Percentiles rank a stretch among this genome's conserved stretches.
Conservation (phyloP, 2,888 invertebrate species). For the Herminia tarsipennalis region DNA sequence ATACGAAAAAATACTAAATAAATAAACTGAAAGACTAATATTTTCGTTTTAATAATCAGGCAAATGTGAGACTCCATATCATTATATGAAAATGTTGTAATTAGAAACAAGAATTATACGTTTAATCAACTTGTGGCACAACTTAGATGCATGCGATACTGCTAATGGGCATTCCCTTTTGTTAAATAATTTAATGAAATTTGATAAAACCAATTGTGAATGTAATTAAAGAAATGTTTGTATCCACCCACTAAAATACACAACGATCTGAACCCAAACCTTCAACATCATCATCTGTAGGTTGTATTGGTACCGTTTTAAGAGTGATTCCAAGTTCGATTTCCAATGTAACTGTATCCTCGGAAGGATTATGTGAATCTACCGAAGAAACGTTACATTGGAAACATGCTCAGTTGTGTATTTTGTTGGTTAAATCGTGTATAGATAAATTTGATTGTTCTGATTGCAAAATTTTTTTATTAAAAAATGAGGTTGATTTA, state of each 20-base stretch:
- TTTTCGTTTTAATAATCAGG: too few species aligned
- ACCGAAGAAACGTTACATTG: slow-evolving; percentile 1
- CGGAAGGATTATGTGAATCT: neutral
- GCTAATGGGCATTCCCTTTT: too few species aligned
- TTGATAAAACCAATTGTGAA: slow-evolving; percentile 19
- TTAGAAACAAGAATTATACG: too few species aligned
- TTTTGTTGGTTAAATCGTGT: slow-evolving; percentile 28
- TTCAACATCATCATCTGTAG: neutral
- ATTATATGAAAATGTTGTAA: too few species aligned
- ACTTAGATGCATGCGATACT: too few species aligned
- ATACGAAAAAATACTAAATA: too few species aligned
- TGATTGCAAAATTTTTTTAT: neutral
- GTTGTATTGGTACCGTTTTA: neutral
- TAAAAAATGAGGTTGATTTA: slow-evolving; percentile 11
- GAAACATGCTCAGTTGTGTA: slow-evolving; percentile 16
- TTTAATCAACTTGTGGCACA: too few species aligned
- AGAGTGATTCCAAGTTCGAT: too few species aligned
- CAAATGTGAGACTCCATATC: too few species aligned
- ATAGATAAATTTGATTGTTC: slow-evolving; percentile 3
- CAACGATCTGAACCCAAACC: neutral
- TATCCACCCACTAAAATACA: neutral
- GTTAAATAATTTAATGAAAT: slow-evolving; percentile 18
- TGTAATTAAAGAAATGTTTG: slow-evolving; percentile 9
- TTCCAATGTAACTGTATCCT: neutral
- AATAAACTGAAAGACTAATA: too few species aligned